Conservation (phyloP, 2,888 invertebrate species). For the Strigamia transsilvanica region DNA sequence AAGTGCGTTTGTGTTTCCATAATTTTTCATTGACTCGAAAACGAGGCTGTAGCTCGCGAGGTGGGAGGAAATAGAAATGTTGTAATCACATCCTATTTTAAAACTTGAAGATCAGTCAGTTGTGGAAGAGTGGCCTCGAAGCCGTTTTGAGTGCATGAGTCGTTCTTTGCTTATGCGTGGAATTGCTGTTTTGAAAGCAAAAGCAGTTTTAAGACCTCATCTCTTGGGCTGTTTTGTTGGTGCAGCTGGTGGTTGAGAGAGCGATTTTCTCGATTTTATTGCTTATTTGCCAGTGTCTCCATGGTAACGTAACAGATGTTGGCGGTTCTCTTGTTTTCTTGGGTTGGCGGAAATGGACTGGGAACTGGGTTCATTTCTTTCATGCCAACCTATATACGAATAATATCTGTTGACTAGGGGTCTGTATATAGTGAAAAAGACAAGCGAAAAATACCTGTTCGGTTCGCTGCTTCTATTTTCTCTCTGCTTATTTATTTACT, state of each 20-base stretch:
- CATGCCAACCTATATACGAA: constrained; percentile 44
- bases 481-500: constrained; percentile 32
- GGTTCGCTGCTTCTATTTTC: constrained; percentile 29
- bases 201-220: constrained; percentile 49
- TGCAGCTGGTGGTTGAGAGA: constrained; percentile 49
- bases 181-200: constrained; percentile 49
- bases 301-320: constrained; percentile 49
- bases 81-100: constrained; percentile 48
- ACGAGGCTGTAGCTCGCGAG: not conserved
- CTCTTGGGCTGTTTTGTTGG: constrained; percentile 47
- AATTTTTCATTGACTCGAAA: constrained; percentile 21
- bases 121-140: constrained; percentile 44
- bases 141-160: constrained; percentile 46
- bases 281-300: constrained; percentile 48
- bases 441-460: constrained; percentile 31
- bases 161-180: constrained; percentile 47
- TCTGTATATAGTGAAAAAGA: constrained; percentile 28
- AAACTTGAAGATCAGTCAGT: constrained; percentile 46
- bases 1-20: not conserved
- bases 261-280: constrained; percentile 49
- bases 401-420: constrained; percentile 47
- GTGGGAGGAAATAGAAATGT: constrained; percentile 27
- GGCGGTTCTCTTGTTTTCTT: constrained; percentile 49
- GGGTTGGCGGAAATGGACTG: constrained; percentile 43
- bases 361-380: constrained; percentile 49